Percentiles rank a stretch among this genome's conserved stretches.
phyloP scores from a whole-genome alignment of 2,888 invertebrate genomes.

The Xylota segnis region DNA sequence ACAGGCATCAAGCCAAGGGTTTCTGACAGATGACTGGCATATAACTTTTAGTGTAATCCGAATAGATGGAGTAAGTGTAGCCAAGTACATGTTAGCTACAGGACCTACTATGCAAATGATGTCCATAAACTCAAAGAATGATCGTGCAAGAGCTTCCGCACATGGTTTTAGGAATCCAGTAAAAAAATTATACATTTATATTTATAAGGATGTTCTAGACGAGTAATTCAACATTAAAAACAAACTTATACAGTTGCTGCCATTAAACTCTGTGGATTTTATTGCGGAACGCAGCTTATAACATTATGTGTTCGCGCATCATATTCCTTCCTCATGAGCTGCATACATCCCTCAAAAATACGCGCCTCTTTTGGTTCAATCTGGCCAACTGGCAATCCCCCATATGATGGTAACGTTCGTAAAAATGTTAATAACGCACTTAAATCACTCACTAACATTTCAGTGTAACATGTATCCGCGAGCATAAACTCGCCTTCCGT shows the following conservation, averaged over 20 bases:
- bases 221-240: not conserved
- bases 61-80: too few relatives aligned
- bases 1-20: too few relatives aligned
- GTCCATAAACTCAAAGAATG: too few relatives aligned
- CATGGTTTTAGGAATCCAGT: too few relatives aligned
- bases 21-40: too few relatives aligned
- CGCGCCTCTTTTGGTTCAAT: not conserved
- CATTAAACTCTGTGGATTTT: not conserved
- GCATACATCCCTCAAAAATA: not conserved
- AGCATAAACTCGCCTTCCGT: constrained; percentile 56
- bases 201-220: too few relatives aligned
- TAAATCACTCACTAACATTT: constrained; percentile 38
- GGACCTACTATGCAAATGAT: too few relatives aligned
- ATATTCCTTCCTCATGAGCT: not conserved
- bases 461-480: constrained; percentile 41
- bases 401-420: constrained; percentile 6
- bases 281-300: not conserved
- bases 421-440: constrained; percentile 57
- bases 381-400: not conserved
- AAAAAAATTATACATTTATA: too few relatives aligned
- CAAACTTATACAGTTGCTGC: not conserved
- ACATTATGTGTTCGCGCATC: not conserved
- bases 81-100: too few relatives aligned
- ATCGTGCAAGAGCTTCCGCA: too few relatives aligned
- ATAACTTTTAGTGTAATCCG: too few relatives aligned